Base-by-base conservation (phyloP, 2,888 invertebrate genomes). In the Chymomyza amoena region DNA sequence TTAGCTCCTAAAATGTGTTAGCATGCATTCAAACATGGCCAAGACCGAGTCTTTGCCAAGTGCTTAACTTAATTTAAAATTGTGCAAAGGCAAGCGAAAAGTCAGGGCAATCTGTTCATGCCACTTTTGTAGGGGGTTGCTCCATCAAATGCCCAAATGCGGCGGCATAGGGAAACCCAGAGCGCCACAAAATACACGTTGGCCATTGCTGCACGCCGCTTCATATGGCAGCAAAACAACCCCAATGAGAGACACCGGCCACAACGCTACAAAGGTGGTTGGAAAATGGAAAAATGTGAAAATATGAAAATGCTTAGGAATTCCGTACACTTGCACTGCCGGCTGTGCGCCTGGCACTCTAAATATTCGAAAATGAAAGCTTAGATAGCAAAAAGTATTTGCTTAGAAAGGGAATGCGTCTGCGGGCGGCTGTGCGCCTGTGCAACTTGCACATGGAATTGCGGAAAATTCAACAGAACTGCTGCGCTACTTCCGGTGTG, bases 321-420 rank as follows among this genome's bases (percentile, higher is more conserved):
- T 45, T 10, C 67, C 52, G 9, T n/a, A 59, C 18, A 50, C 59
- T 66, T 56, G 39, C 39, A 13, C 13, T 4, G 6, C 10, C 39
- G 6, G 65, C 79, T 81, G 70, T 39, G 13, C 71, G 77, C 81
- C 84, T 78, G 78, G 51, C 76, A 60, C 1, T 51, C 16, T 50
- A 68, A 80, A 77, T 77, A 71, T 77, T 76, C 68, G 67, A 76
- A 84, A 77, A 78, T 72, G 80, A 84, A 82, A 77, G 74, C 74
- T 76, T 79, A 73, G 73, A 76, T 72, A 67, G 68, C 45, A 72
- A 73, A 75, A 72, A 76, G 59, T 28, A 61, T n/a, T 56, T 57
- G 59, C 54, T 69, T 69, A 72, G 68, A 73, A 70, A 66, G 51
- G 50, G 51, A 69, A 64, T 50, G 54, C 52, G 52, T 25, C 25